Evolutionary conservation across 2,113 vertebrate genomes (phyloP), one percentile per base, ranked within the genome.

Genomic region (Halcyon senegalensis): DNA sequence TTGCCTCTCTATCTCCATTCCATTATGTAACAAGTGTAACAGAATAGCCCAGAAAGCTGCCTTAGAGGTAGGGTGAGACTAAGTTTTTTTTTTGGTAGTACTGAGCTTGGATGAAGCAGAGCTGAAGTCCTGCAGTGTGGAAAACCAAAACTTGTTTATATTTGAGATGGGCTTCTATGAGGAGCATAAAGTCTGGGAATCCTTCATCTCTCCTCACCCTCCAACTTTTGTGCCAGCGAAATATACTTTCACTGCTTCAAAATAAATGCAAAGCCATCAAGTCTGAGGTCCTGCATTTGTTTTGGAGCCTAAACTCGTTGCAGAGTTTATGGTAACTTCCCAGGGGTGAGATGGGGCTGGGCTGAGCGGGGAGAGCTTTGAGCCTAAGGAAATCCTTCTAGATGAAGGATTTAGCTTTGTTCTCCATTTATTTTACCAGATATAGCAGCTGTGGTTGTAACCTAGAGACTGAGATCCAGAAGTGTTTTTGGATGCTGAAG

Each of bases 331-430:
- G 23, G 13, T 11, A 10, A 0, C 28, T 58, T 58, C 35, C 5
- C 0, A 0, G 8, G 24, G 48, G 7, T 30, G 50, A 64, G 46
- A 16, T 28, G 39, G 18, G 16, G 11, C 5, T 2, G 31, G 31
- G 15, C 23, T 8, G 10, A 51, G 58, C 0, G 0, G 31, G 39
- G 56, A 50, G 46, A 69, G 35, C 10, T 13, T 21, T 9, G 33
- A 79, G 35, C 30, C 11, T 1, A 1, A 51, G 33, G 28, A 10
- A 27, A 16, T 39, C 46, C 35, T 79, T 35, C 14, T 43, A 4
- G 37, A 20, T 5, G 41, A 88, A 86, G 20, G 39, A 10, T 76
- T 78, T 70, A 13, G 14, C 24, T 67, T 33, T 35, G 31, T 28
- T 86, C 2, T 1, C 17, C 5, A 1, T 51, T 78, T 37, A 33